These are phyloP conservation scores for Teleogryllus oceanicus DNA, from an alignment of 2,888 invertebrate species.

Conservation along the genomic window DNA sequence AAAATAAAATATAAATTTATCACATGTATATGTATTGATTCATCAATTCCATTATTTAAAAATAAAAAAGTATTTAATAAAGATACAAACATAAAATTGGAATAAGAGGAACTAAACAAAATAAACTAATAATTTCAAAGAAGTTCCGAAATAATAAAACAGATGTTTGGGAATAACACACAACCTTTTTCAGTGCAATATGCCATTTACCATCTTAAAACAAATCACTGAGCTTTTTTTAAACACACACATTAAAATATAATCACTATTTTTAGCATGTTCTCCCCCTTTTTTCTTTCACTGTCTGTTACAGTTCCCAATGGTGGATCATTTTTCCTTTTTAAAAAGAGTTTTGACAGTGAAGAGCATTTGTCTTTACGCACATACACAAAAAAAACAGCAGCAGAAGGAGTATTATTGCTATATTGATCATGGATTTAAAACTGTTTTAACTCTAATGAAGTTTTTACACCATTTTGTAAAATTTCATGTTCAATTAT, in stretches of 20 bases:
- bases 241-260: not conserved
- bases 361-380: not conserved
- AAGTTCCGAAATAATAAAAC: not conserved
- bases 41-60: conserved; percentile 4
- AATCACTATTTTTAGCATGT: not conserved
- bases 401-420: not conserved
- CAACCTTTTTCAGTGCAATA: not conserved
- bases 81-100: not conserved
- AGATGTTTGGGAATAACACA: not conserved
- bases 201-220: not conserved
- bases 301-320: not conserved
- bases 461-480: not conserved
- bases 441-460: not conserved
- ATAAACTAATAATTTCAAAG: not conserved
- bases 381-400: not conserved
- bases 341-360: no score
- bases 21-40: not conserved
- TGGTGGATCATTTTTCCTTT: no score
- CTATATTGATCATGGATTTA: not conserved
- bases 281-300: not conserved
- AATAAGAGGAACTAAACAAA: not conserved
- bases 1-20: not conserved
- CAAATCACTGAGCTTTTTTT: not conserved
- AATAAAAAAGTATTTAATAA: not conserved
- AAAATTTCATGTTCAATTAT: not conserved